A percentile compares a stretch with the other conserved stretches of the same genome.
phyloP scores from a whole-genome alignment of 2,888 invertebrate genomes.

The Acleris laterana region DNA sequence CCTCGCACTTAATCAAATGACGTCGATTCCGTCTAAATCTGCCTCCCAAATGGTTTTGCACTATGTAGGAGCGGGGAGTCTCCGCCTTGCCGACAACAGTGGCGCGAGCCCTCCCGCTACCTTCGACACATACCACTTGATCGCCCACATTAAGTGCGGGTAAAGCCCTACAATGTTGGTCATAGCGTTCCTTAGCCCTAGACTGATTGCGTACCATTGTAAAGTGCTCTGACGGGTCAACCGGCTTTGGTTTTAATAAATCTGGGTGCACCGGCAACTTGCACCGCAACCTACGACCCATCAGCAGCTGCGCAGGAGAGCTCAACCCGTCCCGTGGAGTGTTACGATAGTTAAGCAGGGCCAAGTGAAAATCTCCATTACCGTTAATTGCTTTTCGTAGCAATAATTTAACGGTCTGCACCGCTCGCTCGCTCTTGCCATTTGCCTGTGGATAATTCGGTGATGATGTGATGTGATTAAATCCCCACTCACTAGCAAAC shows the following conservation, averaged over 20 bases:
- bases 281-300: too few species aligned
- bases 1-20: conserved; percentile 18
- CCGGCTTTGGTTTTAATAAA: too few species aligned
- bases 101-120: conserved; percentile 1
- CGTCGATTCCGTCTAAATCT: conserved; percentile 10
- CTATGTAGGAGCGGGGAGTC: conserved; percentile 15
- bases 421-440: conserved; percentile 6
- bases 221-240: conserved; percentile 11
- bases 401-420: conserved; percentile 10
- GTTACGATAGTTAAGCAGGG: conserved; percentile 39
- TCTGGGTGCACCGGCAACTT: too few species aligned
- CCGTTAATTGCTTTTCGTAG: conserved; percentile 38
- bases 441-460: conserved; percentile 9
- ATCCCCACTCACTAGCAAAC: conserved; percentile 33
- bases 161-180: conserved; percentile 8
- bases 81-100: conserved; percentile 6
- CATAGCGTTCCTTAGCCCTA: conserved; percentile 1
- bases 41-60: conserved; percentile 9
- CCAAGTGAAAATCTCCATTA: conserved; percentile 36
- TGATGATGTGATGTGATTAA: conserved; percentile 3
- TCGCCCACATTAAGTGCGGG: conserved; percentile 11
- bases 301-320: too few species aligned
- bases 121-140: conserved; percentile 6
- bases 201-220: conserved; percentile 19
- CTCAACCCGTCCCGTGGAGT: too few species aligned